These are phyloP conservation scores for Eupithecia inturbata DNA, from an alignment of 2,888 invertebrate genomes.

Conservation along the genomic window DNA sequence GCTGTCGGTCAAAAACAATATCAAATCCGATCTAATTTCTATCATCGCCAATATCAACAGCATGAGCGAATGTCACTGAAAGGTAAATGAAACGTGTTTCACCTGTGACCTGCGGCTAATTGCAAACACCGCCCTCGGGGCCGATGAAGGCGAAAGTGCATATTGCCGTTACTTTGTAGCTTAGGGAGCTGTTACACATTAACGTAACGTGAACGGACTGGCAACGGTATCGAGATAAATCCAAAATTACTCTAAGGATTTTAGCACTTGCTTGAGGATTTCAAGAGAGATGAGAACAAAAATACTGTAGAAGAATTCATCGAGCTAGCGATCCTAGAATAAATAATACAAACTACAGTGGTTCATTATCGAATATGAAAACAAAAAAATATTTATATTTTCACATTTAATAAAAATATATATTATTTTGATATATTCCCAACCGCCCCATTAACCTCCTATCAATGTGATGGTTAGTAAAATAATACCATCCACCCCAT, in stretches of 20 bases:
- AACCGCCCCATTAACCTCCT: too few species aligned
- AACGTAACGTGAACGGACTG: background rate
- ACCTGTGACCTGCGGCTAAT: slow-evolving; percentile 73
- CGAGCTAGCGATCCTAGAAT: too few species aligned
- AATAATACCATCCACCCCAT: too few species aligned
- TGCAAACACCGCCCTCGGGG: slow-evolving; percentile 64
- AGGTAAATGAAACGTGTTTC: slow-evolving; percentile 62
- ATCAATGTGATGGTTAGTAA: too few species aligned
- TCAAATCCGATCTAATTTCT: background rate
- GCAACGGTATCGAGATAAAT: background rate
- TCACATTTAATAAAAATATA: too few species aligned
- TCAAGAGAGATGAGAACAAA: too few species aligned
- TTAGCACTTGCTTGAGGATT: background rate
- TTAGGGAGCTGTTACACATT: background rate
- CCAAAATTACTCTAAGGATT: background rate
- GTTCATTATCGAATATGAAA: too few species aligned
- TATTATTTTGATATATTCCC: too few species aligned
- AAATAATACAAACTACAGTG: too few species aligned
- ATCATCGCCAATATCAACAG: background rate
- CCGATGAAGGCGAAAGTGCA: slow-evolving; percentile 71
- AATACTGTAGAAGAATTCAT: too few species aligned
- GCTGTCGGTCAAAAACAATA: background rate
- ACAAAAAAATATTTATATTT: too few species aligned
- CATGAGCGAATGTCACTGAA: slow-evolving; percentile 43
- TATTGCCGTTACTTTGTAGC: slow-evolving; percentile 47